Conservation (phyloP, 2,888 invertebrate genomes). For the Bombylius discolor region DNA sequence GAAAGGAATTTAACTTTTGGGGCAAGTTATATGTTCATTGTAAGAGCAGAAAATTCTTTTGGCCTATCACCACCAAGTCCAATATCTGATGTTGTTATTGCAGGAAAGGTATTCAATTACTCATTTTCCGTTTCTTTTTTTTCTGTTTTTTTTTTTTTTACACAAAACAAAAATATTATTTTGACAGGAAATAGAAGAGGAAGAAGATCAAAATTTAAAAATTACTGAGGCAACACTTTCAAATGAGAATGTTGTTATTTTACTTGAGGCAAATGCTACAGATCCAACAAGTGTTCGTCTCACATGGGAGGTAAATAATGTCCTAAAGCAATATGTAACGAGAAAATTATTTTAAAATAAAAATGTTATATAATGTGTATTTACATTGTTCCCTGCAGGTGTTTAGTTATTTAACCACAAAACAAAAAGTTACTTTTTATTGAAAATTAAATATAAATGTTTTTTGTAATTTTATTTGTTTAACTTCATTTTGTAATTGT, state of each 20-base stretch:
- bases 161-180: too few species aligned
- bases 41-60: constrained; percentile 79
- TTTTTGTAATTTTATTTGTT: too few species aligned
- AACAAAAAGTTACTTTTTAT: too few species aligned
- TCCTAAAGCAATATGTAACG: not conserved
- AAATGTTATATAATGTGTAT: too few species aligned
- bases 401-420: too few species aligned
- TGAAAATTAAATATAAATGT: too few species aligned
- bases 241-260: constrained; percentile 59
- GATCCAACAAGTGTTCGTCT: constrained; percentile 73
- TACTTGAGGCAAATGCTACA: constrained; percentile 69
- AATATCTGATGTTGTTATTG: constrained; percentile 58
- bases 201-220: constrained; percentile 27
- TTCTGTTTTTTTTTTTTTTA: too few species aligned
- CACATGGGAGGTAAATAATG: constrained; percentile 60
- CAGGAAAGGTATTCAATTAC: constrained; percentile 34
- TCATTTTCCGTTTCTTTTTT: not conserved
- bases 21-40: constrained; percentile 74
- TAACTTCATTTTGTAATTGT: too few species aligned
- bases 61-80: constrained; percentile 69
- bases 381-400: too few species aligned
- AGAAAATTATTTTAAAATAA: too few species aligned
- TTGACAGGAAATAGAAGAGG: not conserved
- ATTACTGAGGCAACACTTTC: constrained; percentile 58
- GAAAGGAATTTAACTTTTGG: constrained; percentile 60